Conservation (phyloP, 1,140 invertebrate genomes). For the Lasaia peninsularis region DNA sequence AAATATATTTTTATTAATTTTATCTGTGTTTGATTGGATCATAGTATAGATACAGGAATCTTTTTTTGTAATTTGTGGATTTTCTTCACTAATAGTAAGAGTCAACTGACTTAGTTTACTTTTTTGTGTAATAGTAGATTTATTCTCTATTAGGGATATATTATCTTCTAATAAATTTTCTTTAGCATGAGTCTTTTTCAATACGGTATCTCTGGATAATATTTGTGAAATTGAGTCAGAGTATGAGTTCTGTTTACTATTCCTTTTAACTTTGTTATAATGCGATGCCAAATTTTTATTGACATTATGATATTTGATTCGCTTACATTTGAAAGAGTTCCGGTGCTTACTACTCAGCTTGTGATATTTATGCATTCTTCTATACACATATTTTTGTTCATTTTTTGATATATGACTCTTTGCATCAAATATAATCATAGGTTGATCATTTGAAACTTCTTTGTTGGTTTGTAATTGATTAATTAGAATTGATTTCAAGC, state of each 20-base stretch:
- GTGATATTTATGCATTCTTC: conserved; percentile 20
- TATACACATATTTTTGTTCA: conserved; percentile 7
- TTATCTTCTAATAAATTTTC: conserved; percentile 33
- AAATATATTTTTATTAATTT: not conserved
- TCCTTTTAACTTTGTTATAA: conserved; percentile 25
- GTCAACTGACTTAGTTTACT: not conserved
- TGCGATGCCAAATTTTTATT: conserved; percentile 29
- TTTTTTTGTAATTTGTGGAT: not conserved
- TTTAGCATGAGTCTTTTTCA: conserved; percentile 37
- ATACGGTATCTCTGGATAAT: conserved; percentile 24
- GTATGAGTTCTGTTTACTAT: conserved; percentile 18
- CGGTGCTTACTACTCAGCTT: conserved; percentile 2
- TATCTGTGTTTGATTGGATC: not conserved
- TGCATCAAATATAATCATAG: conserved; percentile 24
- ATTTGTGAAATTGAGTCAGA: conserved; percentile 28
- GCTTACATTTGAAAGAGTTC: conserved; percentile 28
- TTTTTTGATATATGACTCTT: conserved; percentile 15
- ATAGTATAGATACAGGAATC: not conserved
- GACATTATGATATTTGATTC: conserved; percentile 22
- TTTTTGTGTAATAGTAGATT: not conserved
- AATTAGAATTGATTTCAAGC: not conserved
- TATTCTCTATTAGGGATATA: conserved; percentile 10
- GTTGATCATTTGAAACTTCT: conserved; percentile 5
- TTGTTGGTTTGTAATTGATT: conserved; percentile 1
- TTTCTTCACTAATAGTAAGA: not conserved